Evolutionary conservation across 2,797 vertebrate genomes (phyloP), one percentile per base, ranked within the genome.

Genomic region (Miichthys miiuy): DNA sequence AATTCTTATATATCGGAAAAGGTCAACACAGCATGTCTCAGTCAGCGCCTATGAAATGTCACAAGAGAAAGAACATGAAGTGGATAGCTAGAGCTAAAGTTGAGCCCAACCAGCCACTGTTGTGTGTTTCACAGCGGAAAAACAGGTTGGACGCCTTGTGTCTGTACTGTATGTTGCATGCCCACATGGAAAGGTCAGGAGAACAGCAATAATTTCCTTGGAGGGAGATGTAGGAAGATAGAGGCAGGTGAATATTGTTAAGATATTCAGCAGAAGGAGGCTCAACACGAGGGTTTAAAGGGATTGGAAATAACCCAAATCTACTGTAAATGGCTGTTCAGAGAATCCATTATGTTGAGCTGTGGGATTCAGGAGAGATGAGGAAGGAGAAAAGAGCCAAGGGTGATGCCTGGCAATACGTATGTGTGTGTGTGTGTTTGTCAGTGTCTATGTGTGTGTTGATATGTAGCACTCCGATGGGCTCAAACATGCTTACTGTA

Each of bases 151-250:
- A 58, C 2, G 17, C 38, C 34, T 38, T 5, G 14, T n/a, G 41
- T 72, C 64, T 71, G 66, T 23, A 46, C 52, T 77, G 30, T n/a
- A 34, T 71, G 65, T 46, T 74, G 51, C 18, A 72, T 75, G 27
- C 48, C 50, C 51, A 48, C 72, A 81, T 47, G 50, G 62, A 83
- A 83, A 90, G 86, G 80, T 89, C 75, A 84, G 44, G 63, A 62
- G 38, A 87, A 68, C 65, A 64, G 71, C 65, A 80, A 88, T 79
- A 79, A 72, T 58, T 68, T 84, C 80, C 85, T 83, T 5, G 23
- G 51, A 77, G 72, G 75, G 52, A 80, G 48, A 74, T 5, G 23
- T 48, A 77, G 72, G 76, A 55, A 80, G 48, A 74, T 50, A 16
- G 38, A 79, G 52, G 66, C 56, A 51, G 70, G 62, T 71, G 69